A percentile compares a stretch with the other conserved stretches of the same genome.
phyloP scores from a whole-genome alignment of 1,140 invertebrate species.

The Aporrectodea caliginosa region DNA sequence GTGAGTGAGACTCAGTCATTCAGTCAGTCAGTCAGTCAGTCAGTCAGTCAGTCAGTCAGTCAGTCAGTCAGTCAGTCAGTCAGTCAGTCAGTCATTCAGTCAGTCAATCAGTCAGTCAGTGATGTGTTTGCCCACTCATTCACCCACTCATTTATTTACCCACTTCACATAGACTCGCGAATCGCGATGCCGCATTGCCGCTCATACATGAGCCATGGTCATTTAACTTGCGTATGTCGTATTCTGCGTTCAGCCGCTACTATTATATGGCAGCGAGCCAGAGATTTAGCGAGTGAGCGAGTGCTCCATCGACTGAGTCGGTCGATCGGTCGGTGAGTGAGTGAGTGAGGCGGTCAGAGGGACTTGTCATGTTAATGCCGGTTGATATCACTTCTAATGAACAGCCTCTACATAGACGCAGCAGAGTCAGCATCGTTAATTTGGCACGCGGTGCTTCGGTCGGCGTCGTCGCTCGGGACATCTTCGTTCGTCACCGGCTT shows the following conservation, averaged over 20 bases:
- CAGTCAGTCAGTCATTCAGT: background rate
- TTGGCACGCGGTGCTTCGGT: no score
- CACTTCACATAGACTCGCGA: background rate
- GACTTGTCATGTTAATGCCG: no score
- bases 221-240: background rate
- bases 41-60: background rate
- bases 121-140: background rate
- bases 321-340: no score
- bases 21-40: background rate
- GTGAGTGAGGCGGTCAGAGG: constrained; percentile 48
- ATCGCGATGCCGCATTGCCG: background rate
- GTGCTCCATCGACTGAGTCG: no score
- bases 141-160: background rate
- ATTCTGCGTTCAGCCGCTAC: background rate
- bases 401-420: no score
- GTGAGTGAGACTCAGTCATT: background rate
- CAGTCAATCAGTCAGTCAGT: background rate
- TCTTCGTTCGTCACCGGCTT: no score
- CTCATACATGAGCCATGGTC: background rate
- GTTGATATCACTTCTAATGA: no score
- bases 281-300: background rate
- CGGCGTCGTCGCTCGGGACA: no score
- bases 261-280: background rate
- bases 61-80: background rate
- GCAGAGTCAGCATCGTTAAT: no score